These are phyloP conservation scores for Calycopis cecrops DNA, from an alignment of 1,140 invertebrate species.

Conservation along the genomic window DNA sequence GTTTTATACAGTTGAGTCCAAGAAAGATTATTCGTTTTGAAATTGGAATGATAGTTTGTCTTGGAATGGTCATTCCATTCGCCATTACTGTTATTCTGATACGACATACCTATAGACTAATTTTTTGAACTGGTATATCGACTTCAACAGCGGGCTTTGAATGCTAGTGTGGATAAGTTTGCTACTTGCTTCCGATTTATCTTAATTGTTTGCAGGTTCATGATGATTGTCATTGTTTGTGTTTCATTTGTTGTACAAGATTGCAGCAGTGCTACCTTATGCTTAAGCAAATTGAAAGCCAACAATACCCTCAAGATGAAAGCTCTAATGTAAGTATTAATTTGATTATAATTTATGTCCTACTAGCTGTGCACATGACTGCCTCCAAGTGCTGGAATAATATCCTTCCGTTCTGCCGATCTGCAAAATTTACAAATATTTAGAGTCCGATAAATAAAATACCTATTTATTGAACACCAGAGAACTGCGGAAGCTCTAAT, in stretches of 20 bases:
- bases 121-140: too few relatives aligned
- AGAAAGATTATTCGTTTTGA: too few relatives aligned
- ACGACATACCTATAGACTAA: too few relatives aligned
- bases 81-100: neutral
- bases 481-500: too few relatives aligned
- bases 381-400: too few relatives aligned
- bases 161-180: neutral
- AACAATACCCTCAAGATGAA: neutral
- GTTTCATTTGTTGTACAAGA: constrained; percentile 2
- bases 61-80: neutral
- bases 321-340: neutral
- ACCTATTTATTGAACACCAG: too few relatives aligned
- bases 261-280: neutral
- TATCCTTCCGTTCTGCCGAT: too few relatives aligned
- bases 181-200: neutral
- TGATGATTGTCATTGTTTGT: neutral
- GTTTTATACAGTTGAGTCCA: too few relatives aligned
- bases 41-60: neutral
- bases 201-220: neutral
- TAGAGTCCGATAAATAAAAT: too few relatives aligned
- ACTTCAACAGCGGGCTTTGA: neutral
- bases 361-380: too few relatives aligned
- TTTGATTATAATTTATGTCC: too few relatives aligned
- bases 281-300: neutral
- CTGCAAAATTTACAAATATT: too few relatives aligned